Percentiles rank a stretch among this genome's conserved stretches.
Conservation (phyloP, 2,888 invertebrate species). For the Ypsolopha scabrella region DNA sequence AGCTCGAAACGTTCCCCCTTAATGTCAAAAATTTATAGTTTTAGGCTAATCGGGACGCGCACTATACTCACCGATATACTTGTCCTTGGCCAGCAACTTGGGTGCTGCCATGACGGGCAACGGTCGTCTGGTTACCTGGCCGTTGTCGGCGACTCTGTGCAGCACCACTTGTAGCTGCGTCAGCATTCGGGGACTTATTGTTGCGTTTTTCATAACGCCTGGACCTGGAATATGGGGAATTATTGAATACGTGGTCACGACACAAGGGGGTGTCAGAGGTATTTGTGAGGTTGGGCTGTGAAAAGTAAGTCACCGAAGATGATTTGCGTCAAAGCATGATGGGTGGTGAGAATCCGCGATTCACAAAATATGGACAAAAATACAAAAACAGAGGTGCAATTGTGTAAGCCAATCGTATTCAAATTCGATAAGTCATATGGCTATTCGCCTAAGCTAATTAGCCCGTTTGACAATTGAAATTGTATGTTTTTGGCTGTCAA, state of each 20-base stretch:
- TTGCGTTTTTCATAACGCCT: constrained; percentile 39
- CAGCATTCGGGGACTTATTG: constrained; percentile 30
- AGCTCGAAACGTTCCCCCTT: too few relatives aligned
- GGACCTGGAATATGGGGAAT: constrained; percentile 38
- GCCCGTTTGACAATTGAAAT: too few relatives aligned
- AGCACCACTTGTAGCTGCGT: constrained; percentile 29
- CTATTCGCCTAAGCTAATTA: too few relatives aligned
- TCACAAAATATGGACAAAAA: too few relatives aligned
- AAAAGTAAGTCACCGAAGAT: neutral
- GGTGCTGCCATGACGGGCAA: constrained; percentile 34
- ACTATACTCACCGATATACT: constrained; percentile 36
- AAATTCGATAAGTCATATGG: too few relatives aligned
- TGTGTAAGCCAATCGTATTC: too few relatives aligned
- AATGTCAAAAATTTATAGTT: too few relatives aligned
- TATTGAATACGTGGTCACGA: neutral
- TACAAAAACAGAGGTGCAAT: too few relatives aligned
- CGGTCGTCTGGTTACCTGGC: constrained; percentile 20
- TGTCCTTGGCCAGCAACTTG: constrained; percentile 34
- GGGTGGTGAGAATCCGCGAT: too few relatives aligned
- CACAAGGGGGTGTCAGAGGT: neutral
- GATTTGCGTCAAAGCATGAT: too few relatives aligned
- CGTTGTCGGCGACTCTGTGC: constrained; percentile 24
- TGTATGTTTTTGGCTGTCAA: too few relatives aligned
- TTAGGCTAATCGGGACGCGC: too few relatives aligned
- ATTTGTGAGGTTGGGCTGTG: neutral